These are phyloP conservation scores for Teleopsis dalmanni DNA, from an alignment of 1,140 invertebrate species.

Conservation along the genomic window DNA sequence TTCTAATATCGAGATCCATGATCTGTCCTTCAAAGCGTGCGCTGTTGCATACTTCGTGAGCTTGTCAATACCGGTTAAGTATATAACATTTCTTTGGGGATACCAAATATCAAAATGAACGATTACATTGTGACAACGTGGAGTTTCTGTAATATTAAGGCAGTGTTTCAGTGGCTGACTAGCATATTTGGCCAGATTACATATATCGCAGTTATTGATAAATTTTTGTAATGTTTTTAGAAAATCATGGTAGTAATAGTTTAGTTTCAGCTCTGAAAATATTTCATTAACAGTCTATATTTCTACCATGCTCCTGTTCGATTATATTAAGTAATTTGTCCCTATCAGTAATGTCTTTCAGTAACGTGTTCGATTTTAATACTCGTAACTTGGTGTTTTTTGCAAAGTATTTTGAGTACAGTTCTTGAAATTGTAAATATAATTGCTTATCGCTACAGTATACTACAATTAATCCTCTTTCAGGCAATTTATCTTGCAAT, in stretches of 20 bases:
- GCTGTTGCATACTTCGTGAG: background rate
- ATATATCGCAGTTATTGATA: conserved; percentile 1
- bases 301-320: no score
- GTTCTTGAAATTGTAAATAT: no score
- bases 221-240: background rate
- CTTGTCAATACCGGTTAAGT: background rate
- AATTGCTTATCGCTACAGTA: no score
- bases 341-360: no score
- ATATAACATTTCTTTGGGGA: background rate
- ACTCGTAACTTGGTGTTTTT: no score
- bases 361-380: no score
- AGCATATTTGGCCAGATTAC: background rate
- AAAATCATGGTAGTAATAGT: background rate
- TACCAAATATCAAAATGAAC: background rate
- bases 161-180: background rate
- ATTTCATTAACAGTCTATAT: no score
- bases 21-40: background rate
- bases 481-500: background rate
- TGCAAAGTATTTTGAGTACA: no score
- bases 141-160: background rate
- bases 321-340: no score
- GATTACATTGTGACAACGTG: background rate
- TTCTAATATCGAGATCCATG: background rate
- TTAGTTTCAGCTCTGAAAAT: background rate
- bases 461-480: background rate